Conservation (phyloP, 35 echinoderm and acorn worm genomes). For the Ophioderma brevispina region DNA sequence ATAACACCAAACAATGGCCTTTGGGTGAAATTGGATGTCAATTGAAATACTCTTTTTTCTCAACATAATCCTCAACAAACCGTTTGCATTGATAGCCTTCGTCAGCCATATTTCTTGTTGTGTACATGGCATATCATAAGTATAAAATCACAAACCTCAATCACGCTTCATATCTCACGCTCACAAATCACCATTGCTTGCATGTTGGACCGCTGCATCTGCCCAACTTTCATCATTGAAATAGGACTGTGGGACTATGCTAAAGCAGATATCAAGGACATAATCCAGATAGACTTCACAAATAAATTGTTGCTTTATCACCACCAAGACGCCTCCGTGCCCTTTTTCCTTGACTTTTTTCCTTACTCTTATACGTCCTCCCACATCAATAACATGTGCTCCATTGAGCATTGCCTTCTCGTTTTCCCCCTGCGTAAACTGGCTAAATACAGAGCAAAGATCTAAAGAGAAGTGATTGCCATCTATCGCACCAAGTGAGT, state of each 20-base stretch:
- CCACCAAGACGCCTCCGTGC: background rate
- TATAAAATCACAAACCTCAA: background rate
- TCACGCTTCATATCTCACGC: background rate
- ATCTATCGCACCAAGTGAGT: too few species aligned
- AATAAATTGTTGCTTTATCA: background rate
- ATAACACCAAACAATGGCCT: constrained; percentile 1
- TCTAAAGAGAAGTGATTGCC: too few species aligned
- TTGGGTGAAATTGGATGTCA: background rate
- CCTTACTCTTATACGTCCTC: too few species aligned
- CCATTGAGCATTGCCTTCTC: too few species aligned
- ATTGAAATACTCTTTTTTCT: background rate
- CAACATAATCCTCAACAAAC: background rate
- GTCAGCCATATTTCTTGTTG: constrained; percentile 11
- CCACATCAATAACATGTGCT: too few species aligned
- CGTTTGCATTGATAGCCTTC: constrained; percentile 13
- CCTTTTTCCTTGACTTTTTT: too few species aligned
- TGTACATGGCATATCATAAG: constrained; percentile 11
- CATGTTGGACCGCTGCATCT: background rate
- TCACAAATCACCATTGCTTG: constrained; percentile 31
- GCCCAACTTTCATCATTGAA: background rate
- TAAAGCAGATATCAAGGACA: background rate
- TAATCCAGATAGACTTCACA: background rate
- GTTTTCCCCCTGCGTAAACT: too few species aligned
- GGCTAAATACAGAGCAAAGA: too few species aligned
- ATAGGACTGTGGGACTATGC: background rate